These are phyloP conservation scores for Cossypha polioptera DNA, from an alignment of 2,797 vertebrate species.

Conservation along the genomic window DNA sequence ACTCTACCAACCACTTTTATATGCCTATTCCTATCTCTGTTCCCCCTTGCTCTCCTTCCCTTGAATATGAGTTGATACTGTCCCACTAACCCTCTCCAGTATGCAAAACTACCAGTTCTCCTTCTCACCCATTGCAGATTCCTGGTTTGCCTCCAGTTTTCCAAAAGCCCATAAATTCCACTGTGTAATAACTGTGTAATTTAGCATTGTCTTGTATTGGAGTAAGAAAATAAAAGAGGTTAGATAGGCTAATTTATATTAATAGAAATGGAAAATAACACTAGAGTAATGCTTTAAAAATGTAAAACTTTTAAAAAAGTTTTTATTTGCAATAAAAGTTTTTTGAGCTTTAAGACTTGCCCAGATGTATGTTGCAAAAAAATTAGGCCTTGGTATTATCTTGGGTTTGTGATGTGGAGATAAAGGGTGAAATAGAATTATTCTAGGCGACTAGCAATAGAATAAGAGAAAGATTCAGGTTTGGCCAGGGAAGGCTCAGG, in stretches of 20 bases:
- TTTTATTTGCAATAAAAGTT: background rate
- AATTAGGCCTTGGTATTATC: background rate
- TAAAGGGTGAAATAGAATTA: background rate
- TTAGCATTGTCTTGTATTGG: background rate
- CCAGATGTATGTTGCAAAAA: background rate
- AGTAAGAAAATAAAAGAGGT: background rate
- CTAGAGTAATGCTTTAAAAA: background rate
- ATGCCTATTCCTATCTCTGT: rapidly evolving
- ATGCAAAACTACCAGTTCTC: rapidly evolving
- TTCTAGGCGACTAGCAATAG: background rate
- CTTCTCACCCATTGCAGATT: background rate
- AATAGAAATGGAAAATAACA: background rate
- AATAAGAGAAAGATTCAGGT: background rate
- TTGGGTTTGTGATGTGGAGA: background rate
- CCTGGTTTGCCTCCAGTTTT: background rate
- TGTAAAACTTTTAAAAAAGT: rapidly evolving
- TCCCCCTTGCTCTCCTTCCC: rapidly evolving
- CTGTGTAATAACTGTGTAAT: background rate
- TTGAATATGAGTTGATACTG: background rate
- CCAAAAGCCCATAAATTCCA: background rate
- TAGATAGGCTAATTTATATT: background rate
- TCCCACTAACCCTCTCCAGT: background rate
- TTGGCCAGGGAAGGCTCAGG: background rate
- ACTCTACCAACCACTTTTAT: background rate
- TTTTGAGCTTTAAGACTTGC: background rate